Evolutionary conservation across 1,140 invertebrate genomes (phyloP), one percentile per base, ranked within the genome.

Genomic region (Lepidurus arcticus): DNA sequence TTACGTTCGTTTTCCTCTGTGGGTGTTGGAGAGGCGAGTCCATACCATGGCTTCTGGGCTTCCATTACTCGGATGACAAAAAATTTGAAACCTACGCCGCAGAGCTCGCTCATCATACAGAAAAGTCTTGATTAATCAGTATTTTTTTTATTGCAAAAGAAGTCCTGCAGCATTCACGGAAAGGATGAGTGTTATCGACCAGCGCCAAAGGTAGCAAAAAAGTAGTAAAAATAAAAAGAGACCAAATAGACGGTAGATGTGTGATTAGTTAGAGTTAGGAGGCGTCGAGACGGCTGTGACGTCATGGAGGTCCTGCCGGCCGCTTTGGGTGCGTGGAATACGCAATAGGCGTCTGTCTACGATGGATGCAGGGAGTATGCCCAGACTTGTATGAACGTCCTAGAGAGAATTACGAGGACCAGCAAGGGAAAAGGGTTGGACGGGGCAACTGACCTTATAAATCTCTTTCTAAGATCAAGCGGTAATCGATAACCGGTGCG

Each of bases 241-340:
- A 21, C n/a, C n/a, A 21, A 47, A 65, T 65, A 65, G n/a, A 65
- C n/a, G 53, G 21, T 65, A 13, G 16, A 65, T 65, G n/a, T 65
- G 53, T 65, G 53, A 65, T 65, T 65, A 65, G 47, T 65, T 65
- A 65, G 53, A 65, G 53, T 65, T 65, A 21, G 53, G 21, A 65
- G 53, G 53, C 8, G 53, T 65, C 53, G 53, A 65, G 53, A 65
- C 53, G 53, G 21, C 53, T 21, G 16, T 65, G 53, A 65, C 53
- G 53, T 65, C 53, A 65, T 34, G 34, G 34, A 34, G 34, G 34
- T 34, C 34, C 34, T 34, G 34, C 53, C 5, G 9, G 45, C 13
- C 3, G n/a, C 21, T 65, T 65, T 21, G 53, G 53, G 53, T 65
- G 53, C 53, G 53, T 65, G 53, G 16, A 65, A 65, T 65, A 13